Evolutionary conservation across 2,888 invertebrate genomes (phyloP).

Genomic region (Muschampia plurimacula): DNA sequence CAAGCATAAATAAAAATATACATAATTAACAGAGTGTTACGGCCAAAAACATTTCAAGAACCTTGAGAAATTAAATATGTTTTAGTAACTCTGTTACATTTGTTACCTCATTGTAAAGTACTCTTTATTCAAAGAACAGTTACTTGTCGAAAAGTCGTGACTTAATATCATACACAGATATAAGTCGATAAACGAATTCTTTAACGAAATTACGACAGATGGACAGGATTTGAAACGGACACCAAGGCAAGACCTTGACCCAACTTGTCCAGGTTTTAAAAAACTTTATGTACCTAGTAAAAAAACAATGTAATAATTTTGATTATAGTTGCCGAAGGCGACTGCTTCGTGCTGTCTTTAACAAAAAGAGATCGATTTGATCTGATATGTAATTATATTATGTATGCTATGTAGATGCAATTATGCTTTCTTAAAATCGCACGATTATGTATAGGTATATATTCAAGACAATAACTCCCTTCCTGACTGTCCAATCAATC

Average conservation of each 20-base stretch:
- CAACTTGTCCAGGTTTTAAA: constrained; percentile 28
- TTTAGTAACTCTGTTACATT: background rate
- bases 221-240: constrained; percentile 40
- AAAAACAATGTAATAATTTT: constrained; percentile 31
- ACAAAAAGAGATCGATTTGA: constrained; percentile 7
- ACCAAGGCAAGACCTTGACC: constrained; percentile 41
- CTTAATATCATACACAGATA: constrained; percentile 40
- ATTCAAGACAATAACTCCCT: no score
- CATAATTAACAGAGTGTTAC: background rate
- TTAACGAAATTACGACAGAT: constrained; percentile 41
- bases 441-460: no score
- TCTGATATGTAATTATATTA: background rate
- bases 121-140: constrained; percentile 2
- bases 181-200: constrained; percentile 41
- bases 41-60: background rate
- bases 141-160: constrained; percentile 41
- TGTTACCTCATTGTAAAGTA: constrained; percentile 8
- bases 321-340: constrained; percentile 24
- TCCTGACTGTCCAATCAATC: no score
- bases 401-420: no score
- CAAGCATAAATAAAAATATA: no score
- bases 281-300: constrained; percentile 28
- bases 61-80: background rate
- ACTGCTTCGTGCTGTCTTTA: constrained; percentile 6
- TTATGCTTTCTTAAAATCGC: no score